phyloP scores from a whole-genome alignment of 2,888 invertebrate species.

The Panzeria rudis region DNA sequence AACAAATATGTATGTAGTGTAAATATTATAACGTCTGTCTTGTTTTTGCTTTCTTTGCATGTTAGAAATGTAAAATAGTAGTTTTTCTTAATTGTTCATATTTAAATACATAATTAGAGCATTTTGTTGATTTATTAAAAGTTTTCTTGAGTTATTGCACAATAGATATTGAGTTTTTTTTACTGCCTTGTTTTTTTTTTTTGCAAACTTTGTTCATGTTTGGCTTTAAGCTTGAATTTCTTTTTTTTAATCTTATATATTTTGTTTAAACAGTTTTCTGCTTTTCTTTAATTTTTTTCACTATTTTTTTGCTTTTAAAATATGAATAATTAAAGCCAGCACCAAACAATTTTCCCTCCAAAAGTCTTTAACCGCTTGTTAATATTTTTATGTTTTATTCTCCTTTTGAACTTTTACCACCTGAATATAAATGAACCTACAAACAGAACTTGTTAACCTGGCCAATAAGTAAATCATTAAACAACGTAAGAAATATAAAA shows the following conservation, averaged over 20 bases:
- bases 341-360: constrained; percentile 22
- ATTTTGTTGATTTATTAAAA: not conserved
- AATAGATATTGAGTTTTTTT: not conserved
- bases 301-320: not conserved
- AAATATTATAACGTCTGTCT: constrained; percentile 32
- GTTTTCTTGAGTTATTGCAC: constrained; percentile 7
- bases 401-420: constrained; percentile 56
- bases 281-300: not conserved
- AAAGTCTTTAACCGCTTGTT: constrained; percentile 60
- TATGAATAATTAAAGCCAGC: not conserved
- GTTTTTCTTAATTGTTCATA: constrained; percentile 1
- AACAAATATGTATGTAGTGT: constrained; percentile 1
- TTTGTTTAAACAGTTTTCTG: not conserved
- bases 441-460: constrained; percentile 54
- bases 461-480: constrained; percentile 25
- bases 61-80: constrained; percentile 20
- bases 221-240: constrained; percentile 2
- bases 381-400: constrained; percentile 66
- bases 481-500: constrained; percentile 33
- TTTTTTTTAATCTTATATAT: not conserved
- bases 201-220: not conserved
- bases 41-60: constrained; percentile 42
- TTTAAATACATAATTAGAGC: not conserved
- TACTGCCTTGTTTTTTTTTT: not conserved
- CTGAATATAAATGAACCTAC: constrained; percentile 29